These are phyloP conservation scores for Sylvia borin DNA, from an alignment of 2,797 vertebrate species.

Conservation along the genomic window DNA sequence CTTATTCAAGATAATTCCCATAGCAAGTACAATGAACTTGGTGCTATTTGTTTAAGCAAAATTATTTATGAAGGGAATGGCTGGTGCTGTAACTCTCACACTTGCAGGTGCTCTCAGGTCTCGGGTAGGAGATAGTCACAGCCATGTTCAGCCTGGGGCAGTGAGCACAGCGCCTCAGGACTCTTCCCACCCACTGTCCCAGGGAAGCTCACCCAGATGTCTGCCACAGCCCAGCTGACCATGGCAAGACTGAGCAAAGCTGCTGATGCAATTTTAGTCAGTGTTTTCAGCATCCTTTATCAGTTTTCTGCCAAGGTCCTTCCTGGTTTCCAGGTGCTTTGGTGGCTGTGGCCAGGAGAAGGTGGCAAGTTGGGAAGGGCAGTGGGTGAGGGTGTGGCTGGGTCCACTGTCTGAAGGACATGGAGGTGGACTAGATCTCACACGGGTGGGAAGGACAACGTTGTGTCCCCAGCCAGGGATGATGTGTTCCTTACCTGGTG, in stretches of 20 bases:
- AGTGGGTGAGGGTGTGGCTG: not conserved
- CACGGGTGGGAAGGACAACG: not conserved
- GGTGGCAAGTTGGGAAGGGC: not conserved
- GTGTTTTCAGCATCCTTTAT: not conserved
- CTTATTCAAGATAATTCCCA: constrained; percentile 30
- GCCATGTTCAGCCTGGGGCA: not conserved
- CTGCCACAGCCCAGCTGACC: not conserved
- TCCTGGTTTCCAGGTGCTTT: not conserved
- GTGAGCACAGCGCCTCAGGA: rapidly evolving
- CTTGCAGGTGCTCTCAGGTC: rapidly evolving
- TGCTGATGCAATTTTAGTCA: not conserved
- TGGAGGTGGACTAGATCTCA: not conserved
- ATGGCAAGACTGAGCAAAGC: not conserved
- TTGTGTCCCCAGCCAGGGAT: not conserved
- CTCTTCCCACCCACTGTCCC: not conserved
- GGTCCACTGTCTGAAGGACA: not conserved
- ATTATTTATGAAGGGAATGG: constrained; percentile 6
- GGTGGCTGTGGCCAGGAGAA: not conserved
- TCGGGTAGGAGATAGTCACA: rapidly evolving
- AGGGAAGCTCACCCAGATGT: not conserved
- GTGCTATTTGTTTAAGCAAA: constrained; percentile 42
- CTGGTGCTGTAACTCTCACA: not conserved
- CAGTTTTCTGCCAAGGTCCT: not conserved
- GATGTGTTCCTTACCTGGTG: not conserved
- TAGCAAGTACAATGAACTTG: not conserved